Conservation (phyloP, 1,140 invertebrate species). For the Bathynomus jamesi region DNA sequence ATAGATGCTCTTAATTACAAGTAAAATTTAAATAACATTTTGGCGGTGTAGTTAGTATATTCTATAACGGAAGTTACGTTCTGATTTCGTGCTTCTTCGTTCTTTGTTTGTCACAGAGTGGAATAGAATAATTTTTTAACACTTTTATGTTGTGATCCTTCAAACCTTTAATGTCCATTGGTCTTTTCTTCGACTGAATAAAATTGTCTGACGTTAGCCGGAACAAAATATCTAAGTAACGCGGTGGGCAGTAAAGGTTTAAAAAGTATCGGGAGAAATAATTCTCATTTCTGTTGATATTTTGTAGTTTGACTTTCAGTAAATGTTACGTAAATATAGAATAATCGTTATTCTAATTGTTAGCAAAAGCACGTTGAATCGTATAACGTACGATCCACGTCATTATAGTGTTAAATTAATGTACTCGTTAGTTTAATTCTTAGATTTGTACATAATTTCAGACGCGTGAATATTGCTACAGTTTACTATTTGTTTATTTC, state of each 20-base stretch:
- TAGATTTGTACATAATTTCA: not conserved
- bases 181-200: not conserved
- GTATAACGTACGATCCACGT: not conserved
- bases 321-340: not conserved
- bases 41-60: too few species aligned
- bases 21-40: not conserved
- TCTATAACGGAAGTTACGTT: not conserved
- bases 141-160: not conserved
- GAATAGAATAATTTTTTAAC: not conserved
- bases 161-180: not conserved
- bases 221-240: too few species aligned
- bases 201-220: too few species aligned
- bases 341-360: not conserved
- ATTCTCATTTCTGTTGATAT: too few species aligned
- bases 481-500: not conserved
- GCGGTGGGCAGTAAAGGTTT: too few species aligned
- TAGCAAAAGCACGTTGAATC: not conserved
- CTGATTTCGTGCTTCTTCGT: not conserved
- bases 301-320: too few species aligned
- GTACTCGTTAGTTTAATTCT: not conserved
- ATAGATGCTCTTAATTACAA: slow-evolving; percentile 7
- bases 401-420: not conserved
- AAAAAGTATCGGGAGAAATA: too few species aligned
- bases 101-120: not conserved
- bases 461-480: too few species aligned